Percentiles rank a stretch among this genome's conserved stretches.
Conservation (phyloP, 2,888 invertebrate genomes). For the Chironomus riparius region DNA sequence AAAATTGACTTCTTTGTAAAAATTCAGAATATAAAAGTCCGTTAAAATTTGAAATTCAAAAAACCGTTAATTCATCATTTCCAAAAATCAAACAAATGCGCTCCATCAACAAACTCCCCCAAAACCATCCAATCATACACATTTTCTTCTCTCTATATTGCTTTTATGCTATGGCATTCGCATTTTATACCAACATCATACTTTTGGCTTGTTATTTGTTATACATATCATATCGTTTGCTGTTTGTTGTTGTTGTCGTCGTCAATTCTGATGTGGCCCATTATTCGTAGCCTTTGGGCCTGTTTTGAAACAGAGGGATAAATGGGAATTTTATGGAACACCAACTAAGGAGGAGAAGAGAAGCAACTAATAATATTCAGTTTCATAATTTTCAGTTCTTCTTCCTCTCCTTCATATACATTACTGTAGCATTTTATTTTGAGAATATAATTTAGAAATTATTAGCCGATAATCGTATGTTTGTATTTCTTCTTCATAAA, state of each 20-base stretch:
- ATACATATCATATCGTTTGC: not conserved
- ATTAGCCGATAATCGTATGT: conserved; percentile 19
- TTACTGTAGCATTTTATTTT: not conserved
- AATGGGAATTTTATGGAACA: conserved; percentile 5
- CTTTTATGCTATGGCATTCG: not conserved
- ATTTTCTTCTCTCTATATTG: too few relatives aligned
- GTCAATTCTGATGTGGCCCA: not conserved
- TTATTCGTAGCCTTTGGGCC: conserved; percentile 19
- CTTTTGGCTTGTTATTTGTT: not conserved
- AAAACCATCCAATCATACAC: not conserved
- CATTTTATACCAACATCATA: not conserved
- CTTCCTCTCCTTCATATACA: not conserved
- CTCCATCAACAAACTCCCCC: too few relatives aligned
- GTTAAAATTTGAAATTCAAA: too few relatives aligned
- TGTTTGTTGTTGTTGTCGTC: not conserved
- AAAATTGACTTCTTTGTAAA: too few relatives aligned
- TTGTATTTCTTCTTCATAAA: conserved; percentile 14
- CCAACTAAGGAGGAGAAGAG: not conserved
- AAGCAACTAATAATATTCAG: too few relatives aligned
- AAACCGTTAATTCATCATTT: too few relatives aligned
- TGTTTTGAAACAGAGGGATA: not conserved
- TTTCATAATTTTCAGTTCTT: not conserved
- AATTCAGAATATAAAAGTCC: too few relatives aligned
- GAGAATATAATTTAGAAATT: conserved; percentile 22
- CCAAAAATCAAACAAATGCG: not conserved